phyloP scores from a whole-genome alignment of 2,888 invertebrate species.

The Idaea dimidiata region DNA sequence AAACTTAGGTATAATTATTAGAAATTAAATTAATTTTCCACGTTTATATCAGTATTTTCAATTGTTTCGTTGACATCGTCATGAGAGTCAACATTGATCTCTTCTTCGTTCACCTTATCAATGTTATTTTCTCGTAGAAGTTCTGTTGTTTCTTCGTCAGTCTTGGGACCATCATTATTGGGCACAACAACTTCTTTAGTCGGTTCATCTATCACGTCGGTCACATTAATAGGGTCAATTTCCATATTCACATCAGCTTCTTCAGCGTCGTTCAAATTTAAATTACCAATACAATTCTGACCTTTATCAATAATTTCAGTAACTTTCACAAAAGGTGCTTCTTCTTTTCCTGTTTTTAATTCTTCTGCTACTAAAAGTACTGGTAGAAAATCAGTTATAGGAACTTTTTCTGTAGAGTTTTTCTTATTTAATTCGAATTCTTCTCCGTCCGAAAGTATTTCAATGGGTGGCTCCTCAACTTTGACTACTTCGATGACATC shows the following conservation, averaged over 20 bases:
- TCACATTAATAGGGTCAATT: background rate
- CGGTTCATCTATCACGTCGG: constrained; percentile 14
- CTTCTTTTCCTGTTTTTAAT: background rate
- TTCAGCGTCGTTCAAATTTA: background rate
- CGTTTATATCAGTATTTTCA: constrained; percentile 4
- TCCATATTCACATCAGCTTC: background rate
- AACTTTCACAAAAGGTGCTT: background rate
- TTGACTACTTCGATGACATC: constrained; percentile 72
- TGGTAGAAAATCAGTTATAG: constrained; percentile 11
- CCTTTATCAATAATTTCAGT: background rate
- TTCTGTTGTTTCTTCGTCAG: background rate
- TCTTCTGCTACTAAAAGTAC: background rate
- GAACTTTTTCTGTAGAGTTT: background rate
- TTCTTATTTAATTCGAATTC: constrained; percentile 50
- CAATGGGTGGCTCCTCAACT: constrained; percentile 66
- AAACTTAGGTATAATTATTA: background rate
- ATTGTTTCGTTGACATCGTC: background rate
- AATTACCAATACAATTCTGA: background rate
- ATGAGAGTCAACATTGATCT: constrained; percentile 3
- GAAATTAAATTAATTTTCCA: background rate
- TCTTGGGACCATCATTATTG: background rate
- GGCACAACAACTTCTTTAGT: constrained; percentile 8
- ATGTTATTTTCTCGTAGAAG: background rate
- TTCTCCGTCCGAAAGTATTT: constrained; percentile 70
- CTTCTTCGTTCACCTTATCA: constrained; percentile 1